Evolutionary conservation across 1,140 invertebrate genomes (phyloP).

Genomic region (Sarcophaga bullata): DNA sequence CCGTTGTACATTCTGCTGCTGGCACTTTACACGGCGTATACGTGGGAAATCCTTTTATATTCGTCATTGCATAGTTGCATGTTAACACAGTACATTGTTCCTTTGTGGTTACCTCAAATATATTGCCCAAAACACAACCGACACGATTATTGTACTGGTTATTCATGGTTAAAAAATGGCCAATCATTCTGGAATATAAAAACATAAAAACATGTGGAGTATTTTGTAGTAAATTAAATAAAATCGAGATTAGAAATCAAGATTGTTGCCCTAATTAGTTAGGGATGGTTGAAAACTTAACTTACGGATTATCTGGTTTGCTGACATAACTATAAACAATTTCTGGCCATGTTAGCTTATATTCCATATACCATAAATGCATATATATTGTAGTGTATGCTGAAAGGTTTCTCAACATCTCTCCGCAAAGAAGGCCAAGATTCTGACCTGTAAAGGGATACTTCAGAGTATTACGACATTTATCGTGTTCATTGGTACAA

Average conservation of each 20-base stretch:
- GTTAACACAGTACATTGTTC: neutral
- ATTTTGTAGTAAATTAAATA: too few relatives aligned
- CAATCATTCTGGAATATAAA: neutral
- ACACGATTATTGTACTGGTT: neutral
- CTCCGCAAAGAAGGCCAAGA: slow-evolving; percentile 42
- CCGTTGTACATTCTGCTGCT: neutral
- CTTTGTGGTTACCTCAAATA: neutral
- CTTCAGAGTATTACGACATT: slow-evolving; percentile 53
- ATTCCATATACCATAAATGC: neutral
- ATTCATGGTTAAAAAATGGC: neutral
- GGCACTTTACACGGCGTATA: neutral
- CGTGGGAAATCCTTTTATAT: neutral
- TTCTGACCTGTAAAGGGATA: slow-evolving; percentile 56
- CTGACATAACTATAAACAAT: neutral
- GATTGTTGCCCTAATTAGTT: too few relatives aligned
- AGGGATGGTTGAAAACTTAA: neutral
- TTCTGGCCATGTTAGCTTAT: neutral
- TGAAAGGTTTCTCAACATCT: too few relatives aligned
- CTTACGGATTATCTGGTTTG: neutral
- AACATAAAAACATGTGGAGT: too few relatives aligned
- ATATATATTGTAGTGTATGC: neutral
- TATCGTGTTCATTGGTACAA: slow-evolving; percentile 56
- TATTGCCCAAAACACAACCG: neutral
- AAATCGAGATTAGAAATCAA: too few relatives aligned
- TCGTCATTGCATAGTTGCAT: neutral